Conservation (phyloP, 1,140 invertebrate genomes). For the Bombyx mandarina region DNA sequence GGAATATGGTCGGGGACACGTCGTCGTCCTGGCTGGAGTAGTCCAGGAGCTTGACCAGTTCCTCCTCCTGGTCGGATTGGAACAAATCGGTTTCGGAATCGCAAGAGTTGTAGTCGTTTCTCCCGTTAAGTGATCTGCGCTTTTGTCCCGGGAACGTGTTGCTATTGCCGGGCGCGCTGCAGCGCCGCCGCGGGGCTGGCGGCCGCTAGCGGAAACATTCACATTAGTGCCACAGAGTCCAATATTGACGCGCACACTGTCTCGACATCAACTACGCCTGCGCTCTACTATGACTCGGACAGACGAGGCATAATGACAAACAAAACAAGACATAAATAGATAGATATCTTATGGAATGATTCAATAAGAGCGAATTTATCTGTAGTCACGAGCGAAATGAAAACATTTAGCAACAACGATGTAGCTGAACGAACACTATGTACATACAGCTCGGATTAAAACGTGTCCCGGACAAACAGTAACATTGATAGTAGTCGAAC, state of each 20-base stretch:
- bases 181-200: constrained; percentile 50
- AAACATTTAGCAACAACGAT: too few relatives aligned
- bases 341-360: too few relatives aligned
- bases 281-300: too few relatives aligned
- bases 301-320: too few relatives aligned
- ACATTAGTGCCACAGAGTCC: constrained; percentile 37
- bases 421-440: too few relatives aligned
- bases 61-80: constrained; percentile 86
- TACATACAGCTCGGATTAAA: too few relatives aligned
- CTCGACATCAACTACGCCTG: too few relatives aligned
- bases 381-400: too few relatives aligned
- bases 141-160: constrained; percentile 37
- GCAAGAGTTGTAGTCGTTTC: constrained; percentile 50
- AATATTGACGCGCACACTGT: constrained; percentile 41
- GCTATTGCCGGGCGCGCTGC: constrained; percentile 59
- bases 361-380: too few relatives aligned
- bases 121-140: constrained; percentile 32
- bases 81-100: constrained; percentile 83
- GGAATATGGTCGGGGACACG: constrained; percentile 56
- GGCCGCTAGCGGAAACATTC: constrained; percentile 44
- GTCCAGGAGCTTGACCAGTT: constrained; percentile 76
- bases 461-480: too few relatives aligned
- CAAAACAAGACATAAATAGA: too few relatives aligned
- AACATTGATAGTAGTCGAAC: too few relatives aligned
- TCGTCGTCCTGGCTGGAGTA: constrained; percentile 69